Evolutionary conservation across 2,113 vertebrate species (phyloP).

Genomic region (Megaceryle maxima): DNA sequence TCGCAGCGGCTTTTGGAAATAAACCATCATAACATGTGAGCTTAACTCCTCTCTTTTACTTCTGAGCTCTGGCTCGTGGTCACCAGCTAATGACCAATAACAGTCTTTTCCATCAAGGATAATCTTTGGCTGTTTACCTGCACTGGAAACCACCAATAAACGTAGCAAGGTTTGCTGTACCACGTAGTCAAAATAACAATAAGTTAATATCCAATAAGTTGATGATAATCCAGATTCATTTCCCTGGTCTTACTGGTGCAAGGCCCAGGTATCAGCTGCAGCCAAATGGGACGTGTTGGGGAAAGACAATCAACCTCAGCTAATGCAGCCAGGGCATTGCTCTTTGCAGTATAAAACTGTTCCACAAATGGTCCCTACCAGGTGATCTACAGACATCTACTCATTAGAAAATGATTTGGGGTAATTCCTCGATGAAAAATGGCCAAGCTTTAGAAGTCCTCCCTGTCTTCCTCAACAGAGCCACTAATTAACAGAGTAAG

Average conservation of each 20-base stretch:
- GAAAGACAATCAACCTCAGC: neutral
- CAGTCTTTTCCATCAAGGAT: neutral
- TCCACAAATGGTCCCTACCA: neutral
- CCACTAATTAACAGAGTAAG: neutral
- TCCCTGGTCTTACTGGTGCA: neutral
- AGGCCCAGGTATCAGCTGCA: neutral
- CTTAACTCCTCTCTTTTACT: neutral
- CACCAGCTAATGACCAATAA: rapidly evolving
- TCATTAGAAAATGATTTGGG: neutral
- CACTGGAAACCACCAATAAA: neutral
- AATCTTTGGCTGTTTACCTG: neutral
- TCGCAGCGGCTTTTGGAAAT: neutral
- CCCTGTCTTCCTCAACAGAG: neutral
- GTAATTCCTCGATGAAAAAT: neutral
- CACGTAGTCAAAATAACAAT: neutral
- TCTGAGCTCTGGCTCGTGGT: neutral
- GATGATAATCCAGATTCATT: neutral
- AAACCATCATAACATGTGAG: neutral
- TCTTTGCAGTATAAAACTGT: rapidly evolving
- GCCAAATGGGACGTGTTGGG: neutral
- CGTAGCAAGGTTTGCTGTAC: neutral
- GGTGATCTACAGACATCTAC: neutral
- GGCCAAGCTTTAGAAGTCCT: neutral
- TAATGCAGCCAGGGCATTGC: neutral
- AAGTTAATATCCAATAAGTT: neutral